A percentile compares a stretch with the other conserved stretches of the same genome.
Conservation (phyloP, 2,113 vertebrate genomes). For the Ictalurus furcatus region DNA sequence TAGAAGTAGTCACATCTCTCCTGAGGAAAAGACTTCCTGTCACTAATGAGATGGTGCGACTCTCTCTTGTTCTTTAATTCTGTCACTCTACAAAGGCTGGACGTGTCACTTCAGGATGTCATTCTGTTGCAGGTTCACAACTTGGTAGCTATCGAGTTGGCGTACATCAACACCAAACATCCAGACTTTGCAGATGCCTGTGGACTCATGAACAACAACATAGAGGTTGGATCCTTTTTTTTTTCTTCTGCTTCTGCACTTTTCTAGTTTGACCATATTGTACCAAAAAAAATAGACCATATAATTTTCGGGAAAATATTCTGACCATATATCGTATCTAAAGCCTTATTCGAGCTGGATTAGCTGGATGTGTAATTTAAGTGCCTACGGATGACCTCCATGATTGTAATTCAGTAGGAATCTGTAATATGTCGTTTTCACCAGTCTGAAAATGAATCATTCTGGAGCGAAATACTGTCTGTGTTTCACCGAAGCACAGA, state of each 20-base stretch:
- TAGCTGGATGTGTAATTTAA: not conserved
- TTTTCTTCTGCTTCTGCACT: not conserved
- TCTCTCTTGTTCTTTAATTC: not conserved
- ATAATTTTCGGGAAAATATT: not conserved
- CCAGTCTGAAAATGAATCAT: not conserved
- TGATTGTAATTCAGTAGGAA: not conserved
- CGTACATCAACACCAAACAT: conserved; percentile 99
- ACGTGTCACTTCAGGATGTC: not conserved
- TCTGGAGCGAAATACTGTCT: not conserved
- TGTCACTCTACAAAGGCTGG: not conserved
- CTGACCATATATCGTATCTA: not conserved
- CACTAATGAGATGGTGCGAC: conserved; percentile 95
- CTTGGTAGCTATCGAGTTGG: conserved; percentile 94
- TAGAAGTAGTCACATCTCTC: conserved; percentile 97
- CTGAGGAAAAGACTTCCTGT: conserved; percentile 90
- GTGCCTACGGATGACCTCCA: not conserved
- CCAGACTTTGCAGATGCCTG: conserved; percentile 98
- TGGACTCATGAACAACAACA: conserved; percentile 96
- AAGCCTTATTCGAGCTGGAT: not conserved
- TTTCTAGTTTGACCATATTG: not conserved
- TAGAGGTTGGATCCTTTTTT: conserved; percentile 79
- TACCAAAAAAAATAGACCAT: not conserved
- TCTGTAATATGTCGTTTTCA: not conserved
- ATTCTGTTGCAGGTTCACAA: conserved; percentile 88
- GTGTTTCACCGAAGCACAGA: not conserved